These are phyloP conservation scores for Cynopterus sphinx DNA, from an alignment of 2,797 vertebrate genomes.

Conservation along the genomic window DNA sequence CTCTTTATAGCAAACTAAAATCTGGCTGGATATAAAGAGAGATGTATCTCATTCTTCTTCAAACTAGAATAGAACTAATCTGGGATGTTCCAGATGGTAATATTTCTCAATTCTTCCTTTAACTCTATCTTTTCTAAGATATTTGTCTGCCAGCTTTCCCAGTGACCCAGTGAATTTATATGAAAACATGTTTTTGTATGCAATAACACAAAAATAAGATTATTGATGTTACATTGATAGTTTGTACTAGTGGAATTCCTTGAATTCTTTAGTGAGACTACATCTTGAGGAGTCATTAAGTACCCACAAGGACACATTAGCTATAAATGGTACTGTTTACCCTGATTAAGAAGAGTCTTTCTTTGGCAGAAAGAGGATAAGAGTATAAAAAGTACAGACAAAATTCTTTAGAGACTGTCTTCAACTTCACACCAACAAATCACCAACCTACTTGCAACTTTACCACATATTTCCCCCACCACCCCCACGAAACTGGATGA, in stretches of 20 bases:
- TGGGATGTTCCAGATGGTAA: conserved; percentile 9
- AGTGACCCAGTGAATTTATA: not conserved
- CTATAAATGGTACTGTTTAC: not conserved
- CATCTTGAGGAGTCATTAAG: not conserved
- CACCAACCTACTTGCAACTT: not conserved
- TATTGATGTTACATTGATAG: not conserved
- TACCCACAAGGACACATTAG: not conserved
- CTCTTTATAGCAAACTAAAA: not conserved
- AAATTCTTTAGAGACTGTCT: not conserved
- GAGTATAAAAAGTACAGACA: not conserved
- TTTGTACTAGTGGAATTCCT: not conserved
- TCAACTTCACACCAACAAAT: not conserved
- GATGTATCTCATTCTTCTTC: not conserved
- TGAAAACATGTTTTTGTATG: not conserved
- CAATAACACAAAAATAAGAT: not conserved
- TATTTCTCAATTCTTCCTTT: conserved; percentile 11
- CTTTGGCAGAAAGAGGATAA: not conserved
- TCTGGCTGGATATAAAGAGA: not conserved
- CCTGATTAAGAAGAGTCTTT: not conserved
- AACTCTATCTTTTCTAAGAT: conserved; percentile 2
- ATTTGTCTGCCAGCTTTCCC: not conserved
- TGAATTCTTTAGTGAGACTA: not conserved
- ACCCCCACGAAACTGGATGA: not conserved
- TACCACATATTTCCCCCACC: not conserved
- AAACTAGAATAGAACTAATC: conserved; percentile 28